Conservation (phyloP, 1,140 invertebrate genomes). For the Piezodorus guildinii region DNA sequence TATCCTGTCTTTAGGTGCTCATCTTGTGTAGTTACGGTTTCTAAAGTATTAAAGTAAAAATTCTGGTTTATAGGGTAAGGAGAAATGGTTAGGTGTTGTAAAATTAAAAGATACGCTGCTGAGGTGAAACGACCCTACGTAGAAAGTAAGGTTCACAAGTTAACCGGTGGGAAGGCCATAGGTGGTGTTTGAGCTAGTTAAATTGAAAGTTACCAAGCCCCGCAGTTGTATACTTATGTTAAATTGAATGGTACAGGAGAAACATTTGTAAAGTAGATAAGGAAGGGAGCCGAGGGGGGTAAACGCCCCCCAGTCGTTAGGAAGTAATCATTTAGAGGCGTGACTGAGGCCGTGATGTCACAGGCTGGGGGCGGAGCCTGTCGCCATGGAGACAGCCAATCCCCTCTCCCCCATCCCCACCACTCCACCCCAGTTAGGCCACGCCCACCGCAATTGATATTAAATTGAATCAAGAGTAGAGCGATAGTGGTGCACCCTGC, state of each 20-base stretch:
- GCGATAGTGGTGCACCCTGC: neutral
- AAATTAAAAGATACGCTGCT: too few species aligned
- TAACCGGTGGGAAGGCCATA: neutral
- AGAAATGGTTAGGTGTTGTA: too few species aligned
- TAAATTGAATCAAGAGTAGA: conserved; percentile 1
- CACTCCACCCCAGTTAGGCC: neutral
- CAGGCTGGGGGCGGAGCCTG: neutral
- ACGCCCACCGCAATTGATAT: conserved; percentile 3
- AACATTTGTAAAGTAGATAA: conserved; percentile 9
- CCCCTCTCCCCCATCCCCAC: neutral
- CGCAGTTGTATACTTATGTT: conserved; percentile 8
- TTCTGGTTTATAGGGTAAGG: too few species aligned
- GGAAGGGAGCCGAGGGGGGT: neutral
- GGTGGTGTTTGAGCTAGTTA: conserved; percentile 2
- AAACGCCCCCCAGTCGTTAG: conserved; percentile 7
- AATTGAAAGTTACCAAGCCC: conserved; percentile 1
- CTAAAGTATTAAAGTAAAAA: too few species aligned
- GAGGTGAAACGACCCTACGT: too few species aligned
- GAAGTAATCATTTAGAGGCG: conserved; percentile 5
- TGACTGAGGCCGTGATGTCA: neutral
- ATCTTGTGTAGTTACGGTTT: too few species aligned
- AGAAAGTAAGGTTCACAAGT: neutral
- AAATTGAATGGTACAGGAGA: conserved; percentile 7
- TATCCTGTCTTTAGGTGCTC: too few species aligned
- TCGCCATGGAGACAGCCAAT: conserved; percentile 5